phyloP scores from a whole-genome alignment of 92 coral and sea anemone species.

The Montipora capitata region DNA sequence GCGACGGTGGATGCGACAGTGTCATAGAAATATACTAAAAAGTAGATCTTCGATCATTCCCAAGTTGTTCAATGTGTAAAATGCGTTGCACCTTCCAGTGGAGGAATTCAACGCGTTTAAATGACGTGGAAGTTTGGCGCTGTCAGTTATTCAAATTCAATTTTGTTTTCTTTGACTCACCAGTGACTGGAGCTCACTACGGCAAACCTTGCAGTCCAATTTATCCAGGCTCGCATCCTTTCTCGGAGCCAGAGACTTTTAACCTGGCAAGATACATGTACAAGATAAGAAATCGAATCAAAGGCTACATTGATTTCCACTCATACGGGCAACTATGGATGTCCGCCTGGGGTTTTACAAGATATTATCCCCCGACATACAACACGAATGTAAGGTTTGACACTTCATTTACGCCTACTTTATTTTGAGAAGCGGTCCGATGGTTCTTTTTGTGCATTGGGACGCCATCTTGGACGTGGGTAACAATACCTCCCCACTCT shows the following conservation, averaged over 20 bases:
- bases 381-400: conserved; percentile 62
- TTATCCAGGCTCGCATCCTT: conserved; percentile 84
- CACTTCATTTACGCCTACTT: not conserved
- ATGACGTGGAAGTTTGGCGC: too few relatives aligned
- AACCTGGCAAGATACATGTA: conserved; percentile 78
- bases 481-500: not conserved
- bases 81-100: too few relatives aligned
- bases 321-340: conserved; percentile 91
- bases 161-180: not conserved
- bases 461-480: too few relatives aligned
- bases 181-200: conserved; percentile 82
- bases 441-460: too few relatives aligned
- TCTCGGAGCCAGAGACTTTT: conserved; percentile 81
- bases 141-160: not conserved
- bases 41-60: too few relatives aligned
- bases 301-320: conserved; percentile 87
- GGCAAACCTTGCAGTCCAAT: conserved; percentile 83
- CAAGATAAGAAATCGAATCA: conserved; percentile 69
- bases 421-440: too few relatives aligned
- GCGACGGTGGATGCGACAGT: too few relatives aligned
- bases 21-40: too few relatives aligned
- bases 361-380: conserved; percentile 72
- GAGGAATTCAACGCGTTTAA: too few relatives aligned
- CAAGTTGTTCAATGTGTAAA: too few relatives aligned
- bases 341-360: conserved; percentile 91